Evolutionary conservation across 2,113 vertebrate genomes (phyloP).

Genomic region (Acrocephalus kingi): DNA sequence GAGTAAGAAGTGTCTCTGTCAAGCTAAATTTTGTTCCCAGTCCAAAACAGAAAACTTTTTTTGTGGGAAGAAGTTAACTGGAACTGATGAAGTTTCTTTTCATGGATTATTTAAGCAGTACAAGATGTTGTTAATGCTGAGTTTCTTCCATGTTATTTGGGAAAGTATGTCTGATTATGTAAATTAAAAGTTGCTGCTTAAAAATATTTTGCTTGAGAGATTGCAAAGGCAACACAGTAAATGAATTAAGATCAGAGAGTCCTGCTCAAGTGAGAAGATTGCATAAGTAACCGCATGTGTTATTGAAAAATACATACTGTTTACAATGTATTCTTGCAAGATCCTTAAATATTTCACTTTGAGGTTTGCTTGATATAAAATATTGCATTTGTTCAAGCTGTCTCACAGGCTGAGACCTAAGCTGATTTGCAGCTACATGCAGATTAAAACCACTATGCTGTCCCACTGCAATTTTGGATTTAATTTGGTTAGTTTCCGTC

Average conservation of each 20-base stretch:
- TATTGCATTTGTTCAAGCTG: constrained; percentile 51
- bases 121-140: constrained; percentile 46
- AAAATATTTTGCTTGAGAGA: constrained; percentile 64
- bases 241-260: constrained; percentile 66
- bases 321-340: constrained; percentile 64
- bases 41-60: constrained; percentile 28
- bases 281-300: constrained; percentile 59
- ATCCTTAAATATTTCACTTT: constrained; percentile 72
- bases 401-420: constrained; percentile 14
- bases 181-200: constrained; percentile 72
- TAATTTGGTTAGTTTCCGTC: constrained; percentile 55
- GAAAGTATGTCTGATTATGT: constrained; percentile 70
- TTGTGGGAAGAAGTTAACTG: constrained; percentile 56
- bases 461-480: constrained; percentile 58
- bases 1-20: background rate
- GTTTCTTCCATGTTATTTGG: constrained; percentile 59
- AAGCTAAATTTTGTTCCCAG: background rate
- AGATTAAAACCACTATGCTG: constrained; percentile 18
- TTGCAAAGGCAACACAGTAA: constrained; percentile 63
- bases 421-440: constrained; percentile 8
- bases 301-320: constrained; percentile 68
- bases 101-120: constrained; percentile 55
- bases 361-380: constrained; percentile 63
- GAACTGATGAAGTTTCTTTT: constrained; percentile 58
- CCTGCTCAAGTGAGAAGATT: constrained; percentile 68